These are phyloP conservation scores for Sphinx pinastri DNA, from an alignment of 2,888 invertebrate species.

Conservation along the genomic window DNA sequence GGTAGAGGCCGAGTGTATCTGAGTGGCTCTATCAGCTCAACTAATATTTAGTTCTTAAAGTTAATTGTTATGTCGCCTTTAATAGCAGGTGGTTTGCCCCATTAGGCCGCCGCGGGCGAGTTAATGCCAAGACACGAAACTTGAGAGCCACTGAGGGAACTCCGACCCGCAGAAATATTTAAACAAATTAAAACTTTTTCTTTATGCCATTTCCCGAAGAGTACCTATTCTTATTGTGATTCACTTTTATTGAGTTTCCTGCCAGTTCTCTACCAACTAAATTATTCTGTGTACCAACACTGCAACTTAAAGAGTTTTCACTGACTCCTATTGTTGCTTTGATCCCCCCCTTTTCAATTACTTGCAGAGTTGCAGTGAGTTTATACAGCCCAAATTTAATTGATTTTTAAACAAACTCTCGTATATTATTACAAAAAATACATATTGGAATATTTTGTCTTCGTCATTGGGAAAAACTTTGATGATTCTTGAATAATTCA, in stretches of 20 bases:
- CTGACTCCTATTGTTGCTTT: slow-evolving; percentile 17
- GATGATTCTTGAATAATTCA: too few species aligned
- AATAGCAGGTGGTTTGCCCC: slow-evolving; percentile 80
- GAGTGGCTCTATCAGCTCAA: slow-evolving; percentile 78
- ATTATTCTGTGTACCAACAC: slow-evolving; percentile 20
- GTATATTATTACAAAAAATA: too few species aligned
- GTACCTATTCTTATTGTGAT: slow-evolving; percentile 62
- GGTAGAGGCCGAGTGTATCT: slow-evolving; percentile 74
- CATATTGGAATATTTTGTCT: not conserved
- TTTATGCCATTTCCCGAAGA: slow-evolving; percentile 66
- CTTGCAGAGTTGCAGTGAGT: slow-evolving; percentile 1
- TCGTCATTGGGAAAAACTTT: not conserved
- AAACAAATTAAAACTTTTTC: slow-evolving; percentile 82
- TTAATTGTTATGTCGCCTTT: slow-evolving; percentile 82
- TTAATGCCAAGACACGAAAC: slow-evolving; percentile 72
- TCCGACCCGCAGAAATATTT: slow-evolving; percentile 74
- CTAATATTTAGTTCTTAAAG: slow-evolving; percentile 81
- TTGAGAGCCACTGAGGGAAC: slow-evolving; percentile 65
- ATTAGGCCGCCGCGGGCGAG: slow-evolving; percentile 72
- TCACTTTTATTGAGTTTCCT: slow-evolving; percentile 65
- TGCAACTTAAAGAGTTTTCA: slow-evolving; percentile 15
- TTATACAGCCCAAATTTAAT: not conserved
- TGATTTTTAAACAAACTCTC: not conserved
- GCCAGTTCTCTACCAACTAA: slow-evolving; percentile 46
- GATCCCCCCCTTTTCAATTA: not conserved